Percentiles rank a stretch among this genome's conserved stretches.
Conservation (phyloP, 2,113 vertebrate species). For the Paratilapia polleni region DNA sequence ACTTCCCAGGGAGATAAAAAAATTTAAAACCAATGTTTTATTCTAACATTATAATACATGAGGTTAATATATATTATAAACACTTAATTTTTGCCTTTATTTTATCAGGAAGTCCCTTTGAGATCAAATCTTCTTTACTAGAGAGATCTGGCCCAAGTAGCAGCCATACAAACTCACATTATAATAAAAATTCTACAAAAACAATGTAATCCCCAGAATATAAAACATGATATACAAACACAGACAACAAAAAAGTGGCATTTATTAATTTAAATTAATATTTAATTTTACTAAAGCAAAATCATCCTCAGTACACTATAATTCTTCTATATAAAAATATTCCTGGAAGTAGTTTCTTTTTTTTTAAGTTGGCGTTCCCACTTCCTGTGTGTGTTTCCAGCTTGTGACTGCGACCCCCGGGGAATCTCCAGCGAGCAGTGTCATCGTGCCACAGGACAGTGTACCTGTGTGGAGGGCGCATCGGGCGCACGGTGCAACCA, state of each 20-base stretch:
- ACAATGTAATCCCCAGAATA: too few species aligned
- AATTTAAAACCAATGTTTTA: too few species aligned
- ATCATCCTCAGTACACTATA: neutral
- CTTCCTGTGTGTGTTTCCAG: conserved; percentile 68
- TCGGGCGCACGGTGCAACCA: conserved; percentile 86
- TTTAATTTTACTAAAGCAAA: too few species aligned
- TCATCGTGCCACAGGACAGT: conserved; percentile 86
- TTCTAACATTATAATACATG: too few species aligned
- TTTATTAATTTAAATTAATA: neutral
- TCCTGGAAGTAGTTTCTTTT: neutral
- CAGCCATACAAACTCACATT: too few species aligned
- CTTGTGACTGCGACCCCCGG: conserved; percentile 89
- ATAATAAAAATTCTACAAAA: neutral
- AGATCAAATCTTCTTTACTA: neutral
- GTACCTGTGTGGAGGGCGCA: conserved; percentile 86
- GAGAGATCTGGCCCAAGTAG: too few species aligned
- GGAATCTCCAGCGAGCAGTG: conserved; percentile 90
- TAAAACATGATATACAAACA: neutral
- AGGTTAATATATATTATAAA: too few species aligned
- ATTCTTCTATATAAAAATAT: neutral
- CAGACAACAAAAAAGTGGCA: neutral
- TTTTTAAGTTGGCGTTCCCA: rapidly evolving
- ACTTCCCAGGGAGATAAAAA: neutral
- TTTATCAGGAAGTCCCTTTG: neutral
- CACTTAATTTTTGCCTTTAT: neutral